Evolutionary conservation across 2,888 invertebrate species (phyloP), one percentile per base, ranked within the genome.

Genomic region (Euplexia lucipara): DNA sequence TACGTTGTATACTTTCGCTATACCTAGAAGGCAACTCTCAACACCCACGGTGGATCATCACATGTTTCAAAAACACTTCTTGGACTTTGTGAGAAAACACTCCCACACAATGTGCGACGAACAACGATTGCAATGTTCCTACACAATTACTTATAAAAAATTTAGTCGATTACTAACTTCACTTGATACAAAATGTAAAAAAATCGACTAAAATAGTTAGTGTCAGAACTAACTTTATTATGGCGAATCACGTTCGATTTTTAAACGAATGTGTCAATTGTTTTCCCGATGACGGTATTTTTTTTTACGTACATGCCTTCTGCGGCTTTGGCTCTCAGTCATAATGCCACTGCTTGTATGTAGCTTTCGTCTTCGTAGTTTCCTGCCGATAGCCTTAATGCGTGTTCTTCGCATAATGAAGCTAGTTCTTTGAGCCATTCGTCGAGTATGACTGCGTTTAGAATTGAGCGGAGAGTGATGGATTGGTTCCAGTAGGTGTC

Each of bases 371-470:
- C 93, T 70, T 93, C 93, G 66, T 90, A 91, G 56, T 83, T 82
- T 6, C 88, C 84, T 0, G 91, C 86, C 0, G 94, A 87, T 1
- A 94, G 78, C 45, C 94, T 86, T 1, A 98, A 95, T 7, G 98
- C 97, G 90, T 99, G 99, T 91, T 99, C 99, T 90, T 99, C 98
- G 72, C 98, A 97, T 62, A 99, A 96, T 14, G 99, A 98, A 0
- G 99, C 98, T 67, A 99, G 94, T 93, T 99, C 99, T 90, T 99
- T 99, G 0, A 99, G 96, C 98, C 99, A 99, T 89, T 99, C 99
- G 86, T 99, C 98, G 69, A 99, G 94, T 48, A 99, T 95, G 7
- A 99, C 97, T 1, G 99, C 98, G 86, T 95, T 95, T 9, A 95
- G 85, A 59, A 95, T 88, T 3, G 93, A 90, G 0, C 94, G 91